phyloP scores from a whole-genome alignment of 1,140 invertebrate species.

The Plutomurus gul region DNA sequence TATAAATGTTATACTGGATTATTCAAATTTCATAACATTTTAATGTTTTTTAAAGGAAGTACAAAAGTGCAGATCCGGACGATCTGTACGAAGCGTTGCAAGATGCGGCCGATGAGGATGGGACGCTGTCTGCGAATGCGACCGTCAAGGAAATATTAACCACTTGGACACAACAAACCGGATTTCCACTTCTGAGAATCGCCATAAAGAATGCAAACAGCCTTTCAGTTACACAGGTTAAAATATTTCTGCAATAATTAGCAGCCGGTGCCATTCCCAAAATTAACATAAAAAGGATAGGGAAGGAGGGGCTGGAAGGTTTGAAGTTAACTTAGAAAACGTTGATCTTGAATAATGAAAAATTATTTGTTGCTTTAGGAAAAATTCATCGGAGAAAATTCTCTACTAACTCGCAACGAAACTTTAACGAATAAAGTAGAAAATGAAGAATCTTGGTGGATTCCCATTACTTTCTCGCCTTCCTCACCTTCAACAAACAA shows the following conservation, averaged over 20 bases:
- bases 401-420: neutral
- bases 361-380: neutral
- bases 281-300: too few species aligned
- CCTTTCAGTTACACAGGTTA: constrained; percentile 77
- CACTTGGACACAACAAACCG: constrained; percentile 75
- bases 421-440: too few species aligned
- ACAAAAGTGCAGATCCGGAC: constrained; percentile 69
- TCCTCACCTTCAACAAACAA: neutral
- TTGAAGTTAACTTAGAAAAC: too few species aligned
- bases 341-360: neutral
- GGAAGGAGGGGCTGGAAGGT: too few species aligned
- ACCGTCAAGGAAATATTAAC: constrained; percentile 73
- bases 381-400: constrained; percentile 1
- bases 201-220: neutral
- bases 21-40: neutral
- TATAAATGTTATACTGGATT: neutral
- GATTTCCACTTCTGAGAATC: constrained; percentile 11
- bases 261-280: constrained; percentile 79
- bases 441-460: constrained; percentile 33
- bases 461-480: constrained; percentile 21
- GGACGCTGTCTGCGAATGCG: neutral
- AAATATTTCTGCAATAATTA: constrained; percentile 79
- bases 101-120: constrained; percentile 57
- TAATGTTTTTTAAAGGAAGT: constrained; percentile 60
- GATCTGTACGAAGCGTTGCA: constrained; percentile 72